Conservation (phyloP, 1,140 invertebrate genomes). For the Harpegnathos saltator region DNA sequence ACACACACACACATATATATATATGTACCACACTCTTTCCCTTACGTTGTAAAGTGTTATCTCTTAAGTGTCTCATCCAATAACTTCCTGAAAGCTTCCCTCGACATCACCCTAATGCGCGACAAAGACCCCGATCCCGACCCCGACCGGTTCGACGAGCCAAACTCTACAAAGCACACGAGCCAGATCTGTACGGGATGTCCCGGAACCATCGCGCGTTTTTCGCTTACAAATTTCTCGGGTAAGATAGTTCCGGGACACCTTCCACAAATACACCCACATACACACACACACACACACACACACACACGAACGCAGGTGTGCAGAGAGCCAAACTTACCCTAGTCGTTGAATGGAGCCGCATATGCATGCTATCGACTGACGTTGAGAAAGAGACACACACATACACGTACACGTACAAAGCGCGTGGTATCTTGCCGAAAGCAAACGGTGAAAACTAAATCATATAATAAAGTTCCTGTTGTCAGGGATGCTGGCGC, state of each 20-base stretch:
- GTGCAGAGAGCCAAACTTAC: slow-evolving; percentile 26
- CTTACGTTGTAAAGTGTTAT: not conserved
- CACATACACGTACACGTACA: slow-evolving; percentile 1
- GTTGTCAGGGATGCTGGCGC: slow-evolving; percentile 84
- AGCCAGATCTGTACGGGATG: not conserved
- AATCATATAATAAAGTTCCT: slow-evolving; percentile 84
- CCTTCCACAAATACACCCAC: not conserved
- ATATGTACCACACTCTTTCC: slow-evolving; percentile 4
- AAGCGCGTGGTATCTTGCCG: slow-evolving; percentile 35
- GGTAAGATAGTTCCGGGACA: slow-evolving; percentile 28
- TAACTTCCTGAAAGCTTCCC: not conserved
- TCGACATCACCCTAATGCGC: not conserved
- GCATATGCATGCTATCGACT: slow-evolving; percentile 56
- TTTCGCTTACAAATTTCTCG: not conserved
- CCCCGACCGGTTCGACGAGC: not conserved
- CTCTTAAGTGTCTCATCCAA: slow-evolving; percentile 2
- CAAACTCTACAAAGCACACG: not conserved
- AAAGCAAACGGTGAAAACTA: slow-evolving; percentile 76
- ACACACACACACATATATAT: slow-evolving; percentile 14
- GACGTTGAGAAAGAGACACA: not conserved
- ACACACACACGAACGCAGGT: no score
- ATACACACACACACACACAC: no score
- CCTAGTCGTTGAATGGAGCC: slow-evolving; percentile 45
- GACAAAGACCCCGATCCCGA: not conserved
- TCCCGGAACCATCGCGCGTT: slow-evolving; percentile 11